These are phyloP conservation scores for Machaerirhynchus nigripectus DNA, from an alignment of 2,113 vertebrate species.

Conservation along the genomic window DNA sequence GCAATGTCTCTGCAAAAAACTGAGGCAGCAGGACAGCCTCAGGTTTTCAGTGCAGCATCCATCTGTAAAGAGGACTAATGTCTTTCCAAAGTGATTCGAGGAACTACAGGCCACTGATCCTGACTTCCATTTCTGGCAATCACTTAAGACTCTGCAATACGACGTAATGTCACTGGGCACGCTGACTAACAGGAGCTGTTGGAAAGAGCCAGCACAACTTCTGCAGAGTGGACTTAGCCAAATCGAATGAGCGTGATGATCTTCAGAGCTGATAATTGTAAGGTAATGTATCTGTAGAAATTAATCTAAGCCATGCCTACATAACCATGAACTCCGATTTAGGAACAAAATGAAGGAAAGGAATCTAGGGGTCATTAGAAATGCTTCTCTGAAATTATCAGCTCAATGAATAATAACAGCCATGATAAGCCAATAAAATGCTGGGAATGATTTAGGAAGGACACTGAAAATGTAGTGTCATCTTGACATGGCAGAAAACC, in stretches of 20 bases:
- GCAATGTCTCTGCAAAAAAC: background rate
- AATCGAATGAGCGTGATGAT: background rate
- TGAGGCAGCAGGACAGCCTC: background rate
- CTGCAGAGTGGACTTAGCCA: background rate
- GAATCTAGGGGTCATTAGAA: background rate
- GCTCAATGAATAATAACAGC: background rate
- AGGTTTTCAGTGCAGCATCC: background rate
- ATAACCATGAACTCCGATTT: background rate
- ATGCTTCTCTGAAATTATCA: background rate
- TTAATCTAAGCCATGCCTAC: background rate
- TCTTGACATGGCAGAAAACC: background rate
- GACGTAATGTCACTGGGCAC: no score
- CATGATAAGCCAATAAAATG: background rate
- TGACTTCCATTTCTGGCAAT: background rate
- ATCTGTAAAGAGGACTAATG: background rate
- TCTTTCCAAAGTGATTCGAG: background rate
- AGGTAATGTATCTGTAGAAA: background rate
- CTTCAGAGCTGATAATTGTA: background rate
- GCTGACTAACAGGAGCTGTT: fast-evolving
- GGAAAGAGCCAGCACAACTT: background rate
- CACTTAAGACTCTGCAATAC: background rate
- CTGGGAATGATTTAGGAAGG: background rate
- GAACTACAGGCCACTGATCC: background rate
- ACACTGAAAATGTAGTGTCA: background rate
- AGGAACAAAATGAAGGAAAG: background rate